These are phyloP conservation scores for Lasioglossum marginatum DNA, from an alignment of 2,888 invertebrate genomes.

Conservation along the genomic window DNA sequence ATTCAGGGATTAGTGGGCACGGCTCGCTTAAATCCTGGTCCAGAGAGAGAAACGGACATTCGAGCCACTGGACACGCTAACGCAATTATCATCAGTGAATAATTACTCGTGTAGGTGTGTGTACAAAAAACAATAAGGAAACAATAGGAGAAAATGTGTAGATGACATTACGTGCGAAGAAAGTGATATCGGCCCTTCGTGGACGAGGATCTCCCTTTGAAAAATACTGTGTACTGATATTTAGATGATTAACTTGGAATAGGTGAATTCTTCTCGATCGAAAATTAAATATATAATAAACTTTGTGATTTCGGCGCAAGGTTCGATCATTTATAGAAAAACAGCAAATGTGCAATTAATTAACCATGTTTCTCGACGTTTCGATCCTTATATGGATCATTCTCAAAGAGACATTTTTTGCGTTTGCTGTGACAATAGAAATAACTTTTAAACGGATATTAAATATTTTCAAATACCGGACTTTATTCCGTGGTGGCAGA, in stretches of 20 bases:
- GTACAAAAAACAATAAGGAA: neutral
- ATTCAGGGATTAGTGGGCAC: neutral
- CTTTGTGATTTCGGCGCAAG: too few relatives aligned
- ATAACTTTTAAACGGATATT: too few relatives aligned
- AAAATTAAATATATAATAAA: too few relatives aligned
- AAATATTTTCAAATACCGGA: too few relatives aligned
- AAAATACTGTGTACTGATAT: neutral
- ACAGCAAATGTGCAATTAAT: too few relatives aligned
- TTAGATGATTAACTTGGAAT: neutral
- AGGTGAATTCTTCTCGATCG: too few relatives aligned
- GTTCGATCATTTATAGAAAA: too few relatives aligned
- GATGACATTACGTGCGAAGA: neutral
- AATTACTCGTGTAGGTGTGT: neutral
- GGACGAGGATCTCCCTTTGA: neutral
- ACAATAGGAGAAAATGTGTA: neutral
- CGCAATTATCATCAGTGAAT: neutral
- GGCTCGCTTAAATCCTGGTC: neutral
- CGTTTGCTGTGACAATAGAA: too few relatives aligned
- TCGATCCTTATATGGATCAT: too few relatives aligned
- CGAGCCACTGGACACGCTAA: neutral
- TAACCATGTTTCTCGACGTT: too few relatives aligned
- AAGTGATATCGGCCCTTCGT: neutral
- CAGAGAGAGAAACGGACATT: neutral
- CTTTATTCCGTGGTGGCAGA: too few relatives aligned
- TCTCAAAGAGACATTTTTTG: too few relatives aligned